Evolutionary conservation across 2,113 vertebrate genomes (phyloP), one percentile per base, ranked within the genome.

Genomic region (Grammomys surdaster): DNA sequence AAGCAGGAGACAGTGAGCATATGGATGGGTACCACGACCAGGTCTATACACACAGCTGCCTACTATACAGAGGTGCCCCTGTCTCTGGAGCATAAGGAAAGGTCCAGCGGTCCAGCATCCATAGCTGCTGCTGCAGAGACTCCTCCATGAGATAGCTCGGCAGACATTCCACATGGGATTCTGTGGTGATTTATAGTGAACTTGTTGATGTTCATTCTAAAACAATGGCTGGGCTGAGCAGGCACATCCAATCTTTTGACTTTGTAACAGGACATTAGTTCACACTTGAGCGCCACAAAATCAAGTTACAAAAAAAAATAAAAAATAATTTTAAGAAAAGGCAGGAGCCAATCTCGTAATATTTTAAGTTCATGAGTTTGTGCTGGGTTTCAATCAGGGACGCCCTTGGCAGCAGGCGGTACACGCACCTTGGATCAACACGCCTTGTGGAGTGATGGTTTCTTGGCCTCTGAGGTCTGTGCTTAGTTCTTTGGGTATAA

Each of bases 91-190:
- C 40, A 14, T 1, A 36, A 26, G 17, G 63, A 20, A 24, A 67
- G 73, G 24, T 1, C 0, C 0, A 19, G 3, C 1, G 3, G 31
- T 1, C 0, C 0, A 19, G 3, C 1, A 6, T 10, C 51, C 69
- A 26, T 19, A 12, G 36, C 17, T 11, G 0, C 0, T n/a, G 12
- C 43, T 4, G 0, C 20, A 60, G 48, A 28, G 36, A 24, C 10
- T n/a, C 22, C 13, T 76, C 11, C 3, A 0, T 1, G 1, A 20
- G 31, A 5, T 1, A 28, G 48, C 14, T 11, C 2, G 26, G 0
- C 26, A 67, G 46, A 17, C 63, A 26, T 75, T 78, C 48, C 36
- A 19, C 1, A 40, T 6, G 4, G 1, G 77, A 24, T 5, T 46
- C 72, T 8, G 0, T 10, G 1, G 16, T 2, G 82, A 54, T 36